Percentiles rank a stretch among this genome's conserved stretches.
These are phyloP conservation scores for Python bivittatus DNA, from an alignment of 2,113 vertebrate genomes.

Conservation along the genomic window DNA sequence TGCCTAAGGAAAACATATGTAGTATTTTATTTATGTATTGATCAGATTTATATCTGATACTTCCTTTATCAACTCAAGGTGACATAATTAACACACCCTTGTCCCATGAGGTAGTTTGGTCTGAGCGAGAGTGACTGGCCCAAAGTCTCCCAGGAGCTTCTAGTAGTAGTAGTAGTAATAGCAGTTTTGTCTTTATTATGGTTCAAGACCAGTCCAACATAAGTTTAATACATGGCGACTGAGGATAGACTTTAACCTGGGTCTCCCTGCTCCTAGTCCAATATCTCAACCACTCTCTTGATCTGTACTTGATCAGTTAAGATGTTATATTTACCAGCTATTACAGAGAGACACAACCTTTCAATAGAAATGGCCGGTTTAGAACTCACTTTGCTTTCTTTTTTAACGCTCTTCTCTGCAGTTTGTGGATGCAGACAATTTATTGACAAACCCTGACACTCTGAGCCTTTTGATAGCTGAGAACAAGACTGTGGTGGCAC, in stretches of 20 bases:
- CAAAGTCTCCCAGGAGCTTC: not conserved
- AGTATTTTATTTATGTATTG: no score
- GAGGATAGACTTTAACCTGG: not conserved
- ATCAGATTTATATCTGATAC: no score
- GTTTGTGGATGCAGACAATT: slow-evolving; percentile 87
- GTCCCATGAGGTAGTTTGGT: not conserved
- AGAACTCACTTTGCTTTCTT: not conserved
- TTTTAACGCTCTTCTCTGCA: slow-evolving; percentile 35
- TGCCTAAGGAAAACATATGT: not conserved
- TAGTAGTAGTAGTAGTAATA: not conserved
- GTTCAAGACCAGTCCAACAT: not conserved
- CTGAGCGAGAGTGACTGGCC: not conserved
- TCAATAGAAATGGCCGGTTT: not conserved
- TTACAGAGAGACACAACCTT: not conserved
- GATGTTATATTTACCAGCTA: not conserved
- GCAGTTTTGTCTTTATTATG: not conserved
- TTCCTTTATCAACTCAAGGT: no score
- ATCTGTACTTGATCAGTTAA: not conserved
- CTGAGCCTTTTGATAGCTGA: slow-evolving; percentile 84
- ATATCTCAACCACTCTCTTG: not conserved
- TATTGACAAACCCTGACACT: slow-evolving; percentile 82
- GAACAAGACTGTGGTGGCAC: slow-evolving; percentile 89
- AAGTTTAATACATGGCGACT: not conserved
- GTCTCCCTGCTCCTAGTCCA: not conserved
- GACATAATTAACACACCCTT: no score